Evolutionary conservation across 1,140 invertebrate genomes (phyloP).

Genomic region (Drosophila tani): DNA sequence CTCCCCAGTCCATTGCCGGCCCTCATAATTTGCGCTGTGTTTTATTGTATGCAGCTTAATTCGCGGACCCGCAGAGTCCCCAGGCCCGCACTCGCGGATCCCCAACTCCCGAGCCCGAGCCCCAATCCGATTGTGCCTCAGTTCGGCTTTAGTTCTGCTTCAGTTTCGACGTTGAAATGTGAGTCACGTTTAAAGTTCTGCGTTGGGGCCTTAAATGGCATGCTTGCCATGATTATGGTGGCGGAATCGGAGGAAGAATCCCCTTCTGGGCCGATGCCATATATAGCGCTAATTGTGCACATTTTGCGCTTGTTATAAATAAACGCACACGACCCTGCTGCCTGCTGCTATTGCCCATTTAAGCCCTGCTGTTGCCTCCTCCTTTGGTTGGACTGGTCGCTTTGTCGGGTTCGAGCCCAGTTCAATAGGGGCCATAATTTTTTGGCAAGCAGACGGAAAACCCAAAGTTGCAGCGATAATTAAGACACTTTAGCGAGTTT

Average conservation of each 20-base stretch:
- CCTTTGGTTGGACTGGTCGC: constrained; percentile 8
- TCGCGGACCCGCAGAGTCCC: constrained; percentile 26
- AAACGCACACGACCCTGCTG: constrained; percentile 56
- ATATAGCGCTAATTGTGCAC: constrained; percentile 79
- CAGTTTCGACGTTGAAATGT: constrained; percentile 57
- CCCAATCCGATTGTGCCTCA: constrained; percentile 25
- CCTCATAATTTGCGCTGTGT: constrained; percentile 79
- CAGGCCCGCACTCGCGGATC: neutral
- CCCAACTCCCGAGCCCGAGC: neutral
- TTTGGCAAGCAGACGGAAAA: constrained; percentile 33
- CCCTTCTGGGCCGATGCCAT: constrained; percentile 47
- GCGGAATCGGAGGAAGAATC: constrained; percentile 13
- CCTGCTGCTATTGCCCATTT: constrained; percentile 18
- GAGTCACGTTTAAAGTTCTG: constrained; percentile 77
- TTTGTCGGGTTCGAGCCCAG: neutral
- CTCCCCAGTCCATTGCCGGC: constrained; percentile 33
- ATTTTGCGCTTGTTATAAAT: constrained; percentile 80
- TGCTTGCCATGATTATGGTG: constrained; percentile 43
- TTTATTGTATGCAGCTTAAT: constrained; percentile 77
- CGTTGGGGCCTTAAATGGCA: constrained; percentile 66
- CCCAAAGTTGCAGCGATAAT: constrained; percentile 35
- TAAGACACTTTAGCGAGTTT: constrained; percentile 56
- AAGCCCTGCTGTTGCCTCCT: constrained; percentile 7
- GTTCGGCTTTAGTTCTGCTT: constrained; percentile 9
- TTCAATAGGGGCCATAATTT: constrained; percentile 23